Evolutionary conservation across 2,888 invertebrate species (phyloP).

Genomic region (Artemia sinica): DNA sequence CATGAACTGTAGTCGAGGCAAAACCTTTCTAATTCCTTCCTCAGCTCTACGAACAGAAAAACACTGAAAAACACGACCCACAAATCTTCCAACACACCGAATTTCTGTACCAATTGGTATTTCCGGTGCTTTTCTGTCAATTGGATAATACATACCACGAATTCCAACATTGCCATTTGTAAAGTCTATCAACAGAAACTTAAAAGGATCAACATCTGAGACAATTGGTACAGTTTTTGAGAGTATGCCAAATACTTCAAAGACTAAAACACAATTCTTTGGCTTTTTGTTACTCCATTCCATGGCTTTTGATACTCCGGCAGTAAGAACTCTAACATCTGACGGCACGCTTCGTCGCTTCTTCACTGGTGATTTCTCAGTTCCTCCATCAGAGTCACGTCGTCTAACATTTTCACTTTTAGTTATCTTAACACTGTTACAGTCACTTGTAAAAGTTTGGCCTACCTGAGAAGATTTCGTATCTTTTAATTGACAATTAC

Average conservation of each 20-base stretch:
- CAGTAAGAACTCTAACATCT: neutral
- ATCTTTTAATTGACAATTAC: no score
- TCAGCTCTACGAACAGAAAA: neutral
- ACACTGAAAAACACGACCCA: slow-evolving; percentile 8
- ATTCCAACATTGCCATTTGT: neutral
- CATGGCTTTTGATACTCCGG: slow-evolving; percentile 11
- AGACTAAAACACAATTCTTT: neutral
- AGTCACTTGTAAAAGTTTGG: no score
- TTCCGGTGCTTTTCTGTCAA: neutral
- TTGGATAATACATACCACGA: neutral
- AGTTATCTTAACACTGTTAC: no score
- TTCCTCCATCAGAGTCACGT: no score
- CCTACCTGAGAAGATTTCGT: no score
- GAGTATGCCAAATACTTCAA: neutral
- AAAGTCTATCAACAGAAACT: slow-evolving; percentile 2
- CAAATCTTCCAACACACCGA: slow-evolving; percentile 11
- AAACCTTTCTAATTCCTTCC: neutral
- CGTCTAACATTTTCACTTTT: no score
- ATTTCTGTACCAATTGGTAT: neutral
- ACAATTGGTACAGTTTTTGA: neutral
- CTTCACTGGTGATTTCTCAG: no score
- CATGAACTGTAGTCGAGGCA: neutral
- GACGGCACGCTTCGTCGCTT: neutral
- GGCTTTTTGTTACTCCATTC: slow-evolving; percentile 6
- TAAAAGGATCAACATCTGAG: neutral